Percentiles rank a stretch among this genome's conserved stretches.
Conservation (phyloP, 2,797 vertebrate species). For the Falco rusticolus region DNA sequence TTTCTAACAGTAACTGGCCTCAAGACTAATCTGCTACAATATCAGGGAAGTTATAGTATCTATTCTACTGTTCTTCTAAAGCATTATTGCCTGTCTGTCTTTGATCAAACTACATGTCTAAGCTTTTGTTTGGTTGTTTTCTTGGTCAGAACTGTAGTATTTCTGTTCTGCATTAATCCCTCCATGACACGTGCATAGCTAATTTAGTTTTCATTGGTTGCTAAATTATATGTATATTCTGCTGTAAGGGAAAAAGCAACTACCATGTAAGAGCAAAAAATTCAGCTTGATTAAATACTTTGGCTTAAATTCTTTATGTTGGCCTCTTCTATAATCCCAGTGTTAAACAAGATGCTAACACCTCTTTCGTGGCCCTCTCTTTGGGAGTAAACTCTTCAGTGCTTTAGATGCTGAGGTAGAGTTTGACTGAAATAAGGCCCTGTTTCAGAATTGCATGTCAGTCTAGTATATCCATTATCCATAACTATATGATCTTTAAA, state of each 20-base stretch:
- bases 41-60: not conserved
- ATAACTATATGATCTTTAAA: not conserved
- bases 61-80: not conserved
- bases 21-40: not conserved
- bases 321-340: not conserved
- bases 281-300: not conserved
- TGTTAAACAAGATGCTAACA: not conserved
- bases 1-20: not conserved
- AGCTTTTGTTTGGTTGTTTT: not conserved
- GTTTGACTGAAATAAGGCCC: not conserved
- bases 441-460: not conserved
- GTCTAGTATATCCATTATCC: not conserved
- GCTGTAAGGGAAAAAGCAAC: not conserved
- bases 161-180: not conserved
- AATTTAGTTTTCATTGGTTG: not conserved
- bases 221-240: not conserved
- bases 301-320: not conserved
- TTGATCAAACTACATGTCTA: not conserved
- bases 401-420: not conserved
- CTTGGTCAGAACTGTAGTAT: not conserved
- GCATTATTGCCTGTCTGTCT: not conserved
- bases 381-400: not conserved
- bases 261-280: not conserved
- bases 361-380: not conserved
- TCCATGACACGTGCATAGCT: not conserved